These are phyloP conservation scores for Athalia circularis DNA, from an alignment of 2,888 invertebrate species.

Conservation along the genomic window DNA sequence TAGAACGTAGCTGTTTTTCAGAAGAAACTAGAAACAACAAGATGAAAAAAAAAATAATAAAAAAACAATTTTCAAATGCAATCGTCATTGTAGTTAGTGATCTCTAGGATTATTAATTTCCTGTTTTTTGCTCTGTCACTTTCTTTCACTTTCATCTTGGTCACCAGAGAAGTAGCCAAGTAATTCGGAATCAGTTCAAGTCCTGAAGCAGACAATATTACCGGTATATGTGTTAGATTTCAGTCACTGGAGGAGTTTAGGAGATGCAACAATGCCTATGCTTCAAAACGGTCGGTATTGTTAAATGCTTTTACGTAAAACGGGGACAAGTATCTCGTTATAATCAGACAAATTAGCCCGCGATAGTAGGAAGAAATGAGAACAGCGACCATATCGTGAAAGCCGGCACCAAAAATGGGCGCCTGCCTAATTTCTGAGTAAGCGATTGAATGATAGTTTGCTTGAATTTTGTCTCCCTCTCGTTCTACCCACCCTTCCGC, in stretches of 20 bases:
- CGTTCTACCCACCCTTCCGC: background rate
- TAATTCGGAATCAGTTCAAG: slow-evolving; percentile 68
- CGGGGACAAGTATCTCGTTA: too few relatives aligned
- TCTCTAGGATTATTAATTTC: background rate
- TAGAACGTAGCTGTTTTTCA: background rate
- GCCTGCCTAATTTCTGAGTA: background rate
- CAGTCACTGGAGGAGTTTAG: slow-evolving; percentile 36
- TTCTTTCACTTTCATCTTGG: slow-evolving; percentile 65
- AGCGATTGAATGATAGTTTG: background rate
- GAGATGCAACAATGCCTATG: slow-evolving; percentile 74
- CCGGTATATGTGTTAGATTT: slow-evolving; percentile 56
- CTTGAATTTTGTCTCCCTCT: too few relatives aligned
- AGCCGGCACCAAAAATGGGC: slow-evolving; percentile 13
- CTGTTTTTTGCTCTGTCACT: slow-evolving; percentile 55
- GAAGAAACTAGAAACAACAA: background rate
- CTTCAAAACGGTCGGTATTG: slow-evolving; percentile 7
- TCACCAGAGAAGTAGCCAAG: slow-evolving; percentile 69
- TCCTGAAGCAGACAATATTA: slow-evolving; percentile 71
- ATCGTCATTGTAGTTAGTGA: too few relatives aligned
- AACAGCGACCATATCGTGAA: slow-evolving; percentile 45
- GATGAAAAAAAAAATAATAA: too few relatives aligned
- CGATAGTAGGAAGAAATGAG: background rate
- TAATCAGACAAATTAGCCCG: background rate
- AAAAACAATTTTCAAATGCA: background rate
- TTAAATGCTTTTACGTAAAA: too few relatives aligned